Evolutionary conservation across 2,113 vertebrate species (phyloP), one percentile per base, ranked within the genome.

Genomic region (Cyanocitta stelleri): DNA sequence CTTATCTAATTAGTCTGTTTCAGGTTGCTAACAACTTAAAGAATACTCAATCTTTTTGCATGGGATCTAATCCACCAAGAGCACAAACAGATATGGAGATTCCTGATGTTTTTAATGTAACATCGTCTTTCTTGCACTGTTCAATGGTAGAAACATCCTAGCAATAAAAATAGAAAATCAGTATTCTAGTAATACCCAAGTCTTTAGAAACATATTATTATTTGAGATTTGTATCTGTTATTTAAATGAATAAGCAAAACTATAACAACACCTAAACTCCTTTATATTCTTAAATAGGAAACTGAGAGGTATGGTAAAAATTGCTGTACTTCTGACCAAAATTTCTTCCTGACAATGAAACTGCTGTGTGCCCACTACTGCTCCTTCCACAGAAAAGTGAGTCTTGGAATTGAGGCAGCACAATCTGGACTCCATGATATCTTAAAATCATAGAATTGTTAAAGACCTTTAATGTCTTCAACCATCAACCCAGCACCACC

Each of bases 341-440:
- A 10, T 75, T 93, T 51, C 35, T 62, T 69, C 37, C 23, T 44
- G 22, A 10, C 32, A 39, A 5, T 24, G 26, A 43, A 72, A 5
- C 4, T 44, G 37, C n/a, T 30, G 2, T 3, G 32, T 37, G 29
- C 22, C 33, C 39, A 59, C 10, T 8, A 43, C 24, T 71, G 15
- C 16, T 27, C 17, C 43, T 72, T 58, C 46, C 11, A 62, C 16
- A 56, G 12, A 49, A n/a, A 54, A 86, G 13, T 1, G 1, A 62
- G 18, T 11, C 10, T 43, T 52, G 75, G 17, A 43, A 46, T 59
- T 46, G 33, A 48, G 20, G 41, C 7, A 2, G 29, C 61, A 30
- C 0, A 33, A 37, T 32, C 23, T 0, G 1, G 29, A 20, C 37
- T 69, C n/a, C 22, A 37, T 22, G 4, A 13, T 37, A 6, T 56